Evolutionary conservation across 2,888 invertebrate species (phyloP).

Genomic region (Netelia fuscicornis): DNA sequence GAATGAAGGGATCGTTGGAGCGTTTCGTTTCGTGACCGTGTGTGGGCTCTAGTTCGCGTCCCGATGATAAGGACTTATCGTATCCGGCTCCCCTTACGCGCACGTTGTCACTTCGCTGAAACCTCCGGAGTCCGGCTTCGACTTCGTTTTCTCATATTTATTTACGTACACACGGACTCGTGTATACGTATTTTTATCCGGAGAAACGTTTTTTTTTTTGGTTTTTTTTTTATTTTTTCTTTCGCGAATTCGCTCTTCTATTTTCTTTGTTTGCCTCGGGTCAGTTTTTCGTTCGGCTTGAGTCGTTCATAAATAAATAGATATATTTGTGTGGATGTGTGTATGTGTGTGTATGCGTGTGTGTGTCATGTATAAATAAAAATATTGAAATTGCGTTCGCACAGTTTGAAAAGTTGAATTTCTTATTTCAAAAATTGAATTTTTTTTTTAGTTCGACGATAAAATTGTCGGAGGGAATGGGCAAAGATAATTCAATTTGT

Average conservation of each 20-base stretch:
- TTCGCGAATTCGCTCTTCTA: neutral
- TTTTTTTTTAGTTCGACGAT: too few relatives aligned
- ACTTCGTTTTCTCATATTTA: constrained; percentile 28
- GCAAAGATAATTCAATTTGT: too few relatives aligned
- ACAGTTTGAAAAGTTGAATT: neutral
- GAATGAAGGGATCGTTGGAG: constrained; percentile 28
- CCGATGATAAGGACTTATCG: constrained; percentile 81
- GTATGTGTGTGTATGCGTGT: too few relatives aligned
- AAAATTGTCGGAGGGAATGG: too few relatives aligned
- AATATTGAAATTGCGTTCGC: neutral
- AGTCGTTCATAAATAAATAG: neutral
- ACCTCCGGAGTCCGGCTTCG: constrained; percentile 22
- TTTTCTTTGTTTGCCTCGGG: constrained; percentile 22
- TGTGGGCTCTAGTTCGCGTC: constrained; percentile 71
- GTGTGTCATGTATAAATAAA: neutral
- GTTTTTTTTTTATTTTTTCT: neutral
- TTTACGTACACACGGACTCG: neutral
- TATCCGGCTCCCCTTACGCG: constrained; percentile 79
- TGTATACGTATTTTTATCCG: neutral
- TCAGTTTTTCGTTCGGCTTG: constrained; percentile 25
- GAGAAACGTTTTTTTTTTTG: neutral
- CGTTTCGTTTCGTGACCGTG: constrained; percentile 12
- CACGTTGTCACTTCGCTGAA: constrained; percentile 66
- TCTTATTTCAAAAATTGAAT: too few relatives aligned
- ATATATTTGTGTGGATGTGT: too few relatives aligned